Conservation (phyloP, 2,797 vertebrate genomes). For the Liasis olivaceus region DNA sequence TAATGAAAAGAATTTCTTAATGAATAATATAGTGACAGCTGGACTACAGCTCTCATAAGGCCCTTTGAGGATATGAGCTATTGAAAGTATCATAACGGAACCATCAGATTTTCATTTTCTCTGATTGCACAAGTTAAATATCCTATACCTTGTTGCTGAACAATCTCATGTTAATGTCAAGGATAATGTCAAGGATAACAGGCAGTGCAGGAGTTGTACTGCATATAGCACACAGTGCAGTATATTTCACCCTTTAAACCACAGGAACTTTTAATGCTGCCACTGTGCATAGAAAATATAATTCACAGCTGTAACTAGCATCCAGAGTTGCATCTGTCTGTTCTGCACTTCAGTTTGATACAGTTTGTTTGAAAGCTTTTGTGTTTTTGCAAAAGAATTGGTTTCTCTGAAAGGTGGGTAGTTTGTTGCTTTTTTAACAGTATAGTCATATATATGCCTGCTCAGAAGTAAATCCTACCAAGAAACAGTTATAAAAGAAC, state of each 20-base stretch:
- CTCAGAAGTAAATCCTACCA: not conserved
- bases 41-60: conserved; percentile 41
- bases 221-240: not conserved
- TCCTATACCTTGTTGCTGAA: conserved; percentile 13
- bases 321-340: conserved; percentile 13
- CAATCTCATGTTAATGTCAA: not conserved
- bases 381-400: conserved; percentile 25
- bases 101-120: not conserved
- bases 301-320: not conserved
- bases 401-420: conserved; percentile 24
- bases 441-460: not conserved
- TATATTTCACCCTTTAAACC: not conserved
- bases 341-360: conserved; percentile 4
- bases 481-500: not conserved
- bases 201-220: not conserved
- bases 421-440: conserved; percentile 16
- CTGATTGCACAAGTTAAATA: not conserved
- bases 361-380: not conserved
- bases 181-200: not conserved
- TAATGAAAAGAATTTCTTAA: conserved; percentile 42
- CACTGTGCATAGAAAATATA: not conserved
- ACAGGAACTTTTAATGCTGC: not conserved
- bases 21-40: conserved; percentile 24
- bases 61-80: conserved; percentile 33
- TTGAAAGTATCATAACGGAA: not conserved